A percentile compares a stretch with the other conserved stretches of the same genome.
Conservation (phyloP, 2,797 vertebrate genomes). For the Huso huso region DNA sequence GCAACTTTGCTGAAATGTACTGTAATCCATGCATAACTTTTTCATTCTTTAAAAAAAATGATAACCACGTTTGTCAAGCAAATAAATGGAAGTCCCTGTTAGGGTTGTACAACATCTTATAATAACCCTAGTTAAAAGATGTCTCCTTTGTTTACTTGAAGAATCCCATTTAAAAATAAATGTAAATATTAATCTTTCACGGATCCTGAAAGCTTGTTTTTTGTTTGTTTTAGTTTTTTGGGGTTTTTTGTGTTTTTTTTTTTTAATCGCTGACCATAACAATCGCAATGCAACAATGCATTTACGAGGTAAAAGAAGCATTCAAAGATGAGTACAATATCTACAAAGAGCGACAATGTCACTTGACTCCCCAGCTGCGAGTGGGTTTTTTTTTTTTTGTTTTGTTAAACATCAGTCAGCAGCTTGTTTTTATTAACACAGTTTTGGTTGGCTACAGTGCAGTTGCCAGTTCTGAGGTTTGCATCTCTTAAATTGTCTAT, state of each 20-base stretch:
- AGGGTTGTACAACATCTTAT: slow-evolving; percentile 39
- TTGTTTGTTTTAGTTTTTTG: slow-evolving; percentile 9
- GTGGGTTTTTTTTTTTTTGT: slow-evolving; percentile 20
- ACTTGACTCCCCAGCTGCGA: slow-evolving; percentile 41
- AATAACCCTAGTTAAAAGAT: slow-evolving; percentile 46
- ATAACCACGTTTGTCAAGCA: slow-evolving; percentile 46
- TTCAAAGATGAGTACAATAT: slow-evolving; percentile 75
- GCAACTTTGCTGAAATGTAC: slow-evolving; percentile 71
- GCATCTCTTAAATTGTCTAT: slow-evolving; percentile 94
- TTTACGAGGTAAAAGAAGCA: slow-evolving; percentile 74
- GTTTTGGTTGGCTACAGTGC: slow-evolving; percentile 87
- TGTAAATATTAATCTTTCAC: slow-evolving; percentile 69
- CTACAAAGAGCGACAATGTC: slow-evolving; percentile 54
- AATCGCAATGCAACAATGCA: slow-evolving; percentile 76
- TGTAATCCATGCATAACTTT: slow-evolving; percentile 84
- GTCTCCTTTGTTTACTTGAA: slow-evolving; percentile 46
- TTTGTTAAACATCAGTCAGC: slow-evolving; percentile 86
- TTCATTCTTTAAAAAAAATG: slow-evolving; percentile 33
- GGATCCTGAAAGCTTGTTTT: slow-evolving; percentile 62
- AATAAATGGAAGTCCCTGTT: slow-evolving; percentile 50
- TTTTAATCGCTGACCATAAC: slow-evolving; percentile 61
- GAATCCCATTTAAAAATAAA: slow-evolving; percentile 66
- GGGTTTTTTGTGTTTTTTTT: slow-evolving; percentile 38
- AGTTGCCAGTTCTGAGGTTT: slow-evolving; percentile 96
- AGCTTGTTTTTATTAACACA: slow-evolving; percentile 89